Base-by-base conservation (phyloP, 2,888 invertebrate species). In the Trichopoda pennipes region DNA sequence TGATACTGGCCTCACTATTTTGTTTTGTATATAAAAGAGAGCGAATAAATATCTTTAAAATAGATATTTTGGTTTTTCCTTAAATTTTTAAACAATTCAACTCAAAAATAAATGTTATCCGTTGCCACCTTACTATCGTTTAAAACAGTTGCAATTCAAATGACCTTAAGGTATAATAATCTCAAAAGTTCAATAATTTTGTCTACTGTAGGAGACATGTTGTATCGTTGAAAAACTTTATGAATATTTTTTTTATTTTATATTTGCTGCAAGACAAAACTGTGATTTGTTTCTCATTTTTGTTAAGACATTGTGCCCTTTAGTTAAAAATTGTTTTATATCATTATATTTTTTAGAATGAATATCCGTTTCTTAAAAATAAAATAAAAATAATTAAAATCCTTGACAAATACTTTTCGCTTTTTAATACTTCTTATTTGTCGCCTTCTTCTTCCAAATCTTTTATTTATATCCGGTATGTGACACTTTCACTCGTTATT, bases 401-500 rank as follows among this genome's bases (percentile, higher is more conserved):
- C 47, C 60, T 66, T 66, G 35, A 61, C 61, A 70, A 69, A 69
- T 35, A 23, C 10, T 51, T 35, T 3, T 2, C 1, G 14, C 56
- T 61, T 68, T 44, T 49, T 64, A 23, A 10, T 16, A 17, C 14
- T 64, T 64, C 17, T 68, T 77, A 28, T 76, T 53, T 51, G 44
- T 56, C 44, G 10, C 47, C 47, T 12, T 12, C n/a, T 53, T 51
- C 28, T 69, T 35, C 19, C 69, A 61, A 44, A 55, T 69, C 1
- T 53, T 64, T 47, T 16, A 53, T 53, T 61, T 69, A 17, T 47
- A 81, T 84, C 85, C 85, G 87, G 86, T 87, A 87, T 86, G 80
- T 86, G 89, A 89, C 88, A 88, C 86, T 87, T 85, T 86, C 85
- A 80, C 85, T 85, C 86, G 85, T 85, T 86, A 86, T 85, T 85